Evolutionary conservation across 1,140 invertebrate genomes (phyloP), one percentile per base, ranked within the genome.

Genomic region (Dendroctonus valens): DNA sequence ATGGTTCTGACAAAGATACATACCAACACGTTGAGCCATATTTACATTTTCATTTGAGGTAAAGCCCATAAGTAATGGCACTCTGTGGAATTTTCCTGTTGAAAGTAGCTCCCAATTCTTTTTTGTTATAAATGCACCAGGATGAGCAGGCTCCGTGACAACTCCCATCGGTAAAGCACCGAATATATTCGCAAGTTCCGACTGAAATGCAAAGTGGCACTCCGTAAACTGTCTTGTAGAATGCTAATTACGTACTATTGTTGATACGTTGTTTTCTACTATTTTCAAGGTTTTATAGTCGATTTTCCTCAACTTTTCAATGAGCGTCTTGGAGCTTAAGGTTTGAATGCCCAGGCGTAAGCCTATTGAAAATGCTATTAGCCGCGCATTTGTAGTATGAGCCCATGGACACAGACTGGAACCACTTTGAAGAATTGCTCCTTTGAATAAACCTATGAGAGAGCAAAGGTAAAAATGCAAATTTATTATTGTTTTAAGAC

Each of bases 21-120:
- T 26, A 26, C 26, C 26, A 26, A 3, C 26, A 26, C 3, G 1
- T 2, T 2, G 26, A 26, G 1, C 26, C 26, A 26, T 2, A 26
- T 26, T 26, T 26, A 3, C 65, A 2, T 49, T 46, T 68, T 76
- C 74, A 42, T 72, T 66, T 7, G 73, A 75, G 62, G 70, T 77
- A 49, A 69, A 69, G 14, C 75, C 75, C 11, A 76, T 65, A 14
- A 77, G 63, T 8, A 69, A 46, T 26, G 75, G 72, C 12, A 77
- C 70, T 37, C 67, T 63, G 46, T 68, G 52, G 67, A 74, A 75
- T 11, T 71, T 44, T 42, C 74, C 74, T 3, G 62, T 59, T 46
- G 14, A 26, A 8, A 76, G 42, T 12, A 69, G 26, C 64, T 72
- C 59, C 55, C 75, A 69, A 54, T 66, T 73, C 41, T 70, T 70